Evolutionary conservation across 2,888 invertebrate genomes (phyloP).

Genomic region (Cabera pusaria): DNA sequence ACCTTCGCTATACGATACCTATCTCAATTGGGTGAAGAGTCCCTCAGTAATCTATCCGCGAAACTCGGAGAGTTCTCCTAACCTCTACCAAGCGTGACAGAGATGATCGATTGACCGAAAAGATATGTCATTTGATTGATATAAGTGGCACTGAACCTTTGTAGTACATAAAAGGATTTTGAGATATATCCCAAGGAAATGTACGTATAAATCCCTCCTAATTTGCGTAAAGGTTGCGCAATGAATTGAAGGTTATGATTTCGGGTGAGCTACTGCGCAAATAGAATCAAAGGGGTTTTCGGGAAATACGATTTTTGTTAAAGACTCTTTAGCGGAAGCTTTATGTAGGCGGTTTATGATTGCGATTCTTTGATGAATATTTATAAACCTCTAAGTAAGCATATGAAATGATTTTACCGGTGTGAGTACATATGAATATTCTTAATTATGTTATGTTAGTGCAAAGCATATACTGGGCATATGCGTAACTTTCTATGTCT

Average conservation of each 20-base stretch:
- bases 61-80: constrained; percentile 35
- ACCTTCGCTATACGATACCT: background rate
- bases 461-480: too few relatives aligned
- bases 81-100: constrained; percentile 35
- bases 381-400: too few relatives aligned
- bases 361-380: too few relatives aligned
- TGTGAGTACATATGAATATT: too few relatives aligned
- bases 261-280: background rate
- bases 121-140: constrained; percentile 34
- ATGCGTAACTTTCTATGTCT: too few relatives aligned
- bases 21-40: constrained; percentile 25
- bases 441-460: too few relatives aligned
- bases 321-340: too few relatives aligned
- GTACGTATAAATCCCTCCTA: constrained; percentile 10
- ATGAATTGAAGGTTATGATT: constrained; percentile 11
- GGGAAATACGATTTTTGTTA: too few relatives aligned
- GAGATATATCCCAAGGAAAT: constrained; percentile 16
- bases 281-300: background rate
- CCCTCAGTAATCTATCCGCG: constrained; percentile 37
- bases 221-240: constrained; percentile 17
- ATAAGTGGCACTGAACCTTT: constrained; percentile 31
- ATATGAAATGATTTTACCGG: too few relatives aligned
- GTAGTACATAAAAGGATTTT: constrained; percentile 30
- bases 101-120: constrained; percentile 38
- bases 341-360: too few relatives aligned